Base-by-base conservation (phyloP, 2,113 vertebrate genomes). In the Himantopus leucocephalus region DNA sequence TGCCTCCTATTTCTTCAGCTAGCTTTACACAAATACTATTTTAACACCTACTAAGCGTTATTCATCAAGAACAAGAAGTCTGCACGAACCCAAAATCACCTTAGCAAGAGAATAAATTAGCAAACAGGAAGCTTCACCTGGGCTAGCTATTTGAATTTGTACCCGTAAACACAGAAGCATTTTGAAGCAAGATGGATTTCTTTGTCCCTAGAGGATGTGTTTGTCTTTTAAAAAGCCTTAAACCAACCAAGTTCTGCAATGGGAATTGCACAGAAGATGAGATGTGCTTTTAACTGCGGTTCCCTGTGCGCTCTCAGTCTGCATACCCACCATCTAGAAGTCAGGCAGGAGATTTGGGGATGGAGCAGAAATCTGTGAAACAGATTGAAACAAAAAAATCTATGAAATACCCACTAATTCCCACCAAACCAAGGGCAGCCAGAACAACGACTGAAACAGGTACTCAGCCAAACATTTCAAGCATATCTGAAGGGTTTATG, bases 21-120 rank as follows among this genome's bases (percentile, higher is more conserved):
- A 92, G 77, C 92, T 94, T 94, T 50, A 64, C 75, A 96, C 62
- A 95, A 96, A 95, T 67, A 85, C 83, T 85, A 67, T 88, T 97
- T 95, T 64, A 97, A 94, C 89, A 91, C 48, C 63, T 86, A 86
- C 91, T 58, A 91, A 94, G 96, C 50, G 9, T 67, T 90, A 86
- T 92, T 97, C 96, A 94, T 84, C 90, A 88, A 88, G 96, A 96
- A 95, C 87, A 89, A 94, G 84, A 76, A 95, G 88, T 7, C 76
- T 85, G 78, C 66, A 22, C 34, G 74, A 77, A 92, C 79, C 64
- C 66, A 60, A 64, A 89, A 86, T 50, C 83, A 92, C 92, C 72
- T 72, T 71, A 79, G 71, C 74, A 86, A 58, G 84, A 79, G 74
- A 87, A 56, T 50, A 83, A 78, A 96, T 77, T 55, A 95, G 68